These are phyloP conservation scores for Platyscapa corneri DNA, from an alignment of 1,140 invertebrate species.

Conservation along the genomic window DNA sequence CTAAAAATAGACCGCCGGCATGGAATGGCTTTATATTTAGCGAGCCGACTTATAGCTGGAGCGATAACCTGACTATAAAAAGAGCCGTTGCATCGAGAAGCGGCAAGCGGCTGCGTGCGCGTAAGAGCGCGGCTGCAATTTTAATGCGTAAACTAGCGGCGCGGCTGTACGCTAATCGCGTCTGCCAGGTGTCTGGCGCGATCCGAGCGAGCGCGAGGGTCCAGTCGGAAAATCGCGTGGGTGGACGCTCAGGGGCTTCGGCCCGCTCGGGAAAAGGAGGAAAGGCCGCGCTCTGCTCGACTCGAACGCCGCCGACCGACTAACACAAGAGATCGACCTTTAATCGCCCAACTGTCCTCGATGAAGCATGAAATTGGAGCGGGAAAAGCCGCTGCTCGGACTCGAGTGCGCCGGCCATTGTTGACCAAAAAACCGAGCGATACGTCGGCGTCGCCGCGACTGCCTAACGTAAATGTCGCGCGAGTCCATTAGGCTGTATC, in stretches of 20 bases:
- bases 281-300: background rate
- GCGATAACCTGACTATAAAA: background rate
- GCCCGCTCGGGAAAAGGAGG: background rate
- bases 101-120: background rate
- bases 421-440: background rate
- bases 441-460: too few relatives aligned
- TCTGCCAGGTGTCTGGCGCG: conserved; percentile 41
- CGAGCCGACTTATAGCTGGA: background rate
- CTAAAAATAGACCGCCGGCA: background rate
- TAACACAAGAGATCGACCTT: background rate
- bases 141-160: background rate
- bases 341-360: conserved; percentile 2
- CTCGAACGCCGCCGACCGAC: background rate
- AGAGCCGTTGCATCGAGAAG: background rate
- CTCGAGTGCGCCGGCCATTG: background rate
- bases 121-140: background rate
- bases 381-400: background rate
- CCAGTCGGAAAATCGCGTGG: conserved; percentile 40
- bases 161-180: conserved; percentile 24
- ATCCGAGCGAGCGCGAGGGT: conserved; percentile 24
- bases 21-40: conserved; percentile 6
- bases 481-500: too few relatives aligned
- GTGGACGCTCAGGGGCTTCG: conserved; percentile 17
- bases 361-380: conserved; percentile 16
- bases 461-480: background rate